Percentiles rank a stretch among this genome's conserved stretches.
Evolutionary conservation across 1,140 invertebrate species (phyloP).

Genomic region (Battus philenor): DNA sequence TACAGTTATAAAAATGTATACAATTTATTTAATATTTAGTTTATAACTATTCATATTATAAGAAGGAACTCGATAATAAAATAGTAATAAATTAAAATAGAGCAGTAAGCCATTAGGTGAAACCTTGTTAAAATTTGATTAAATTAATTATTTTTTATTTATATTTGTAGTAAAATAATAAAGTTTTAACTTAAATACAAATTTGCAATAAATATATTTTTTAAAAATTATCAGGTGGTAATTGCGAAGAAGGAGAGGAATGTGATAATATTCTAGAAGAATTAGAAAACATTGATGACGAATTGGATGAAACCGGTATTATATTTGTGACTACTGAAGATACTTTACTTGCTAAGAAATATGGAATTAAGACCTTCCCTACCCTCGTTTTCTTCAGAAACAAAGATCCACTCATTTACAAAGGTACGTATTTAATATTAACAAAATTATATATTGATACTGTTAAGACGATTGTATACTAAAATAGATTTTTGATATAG

Average conservation of each 20-base stretch:
- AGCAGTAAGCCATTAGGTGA: no score
- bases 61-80: no score
- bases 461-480: no score
- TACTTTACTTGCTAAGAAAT: slow-evolving; percentile 86
- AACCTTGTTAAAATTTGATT: no score
- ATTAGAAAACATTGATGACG: slow-evolving; percentile 95
- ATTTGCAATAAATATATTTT: no score
- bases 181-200: no score
- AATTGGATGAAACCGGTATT: slow-evolving; percentile 94
- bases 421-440: slow-evolving; percentile 47
- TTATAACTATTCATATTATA: no score
- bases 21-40: no score
- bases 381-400: slow-evolving; percentile 93
- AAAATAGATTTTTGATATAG: slow-evolving; percentile 50
- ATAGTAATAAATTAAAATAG: no score
- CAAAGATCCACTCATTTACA: slow-evolving; percentile 88
- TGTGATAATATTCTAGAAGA: slow-evolving; percentile 91
- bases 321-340: slow-evolving; percentile 96
- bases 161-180: no score
- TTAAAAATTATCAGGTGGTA: slow-evolving; percentile 84
- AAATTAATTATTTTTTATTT: no score
- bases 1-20: no score
- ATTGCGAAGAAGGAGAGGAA: slow-evolving; percentile 90
- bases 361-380: slow-evolving; percentile 90
- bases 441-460: background rate